Percentiles rank a stretch among this genome's conserved stretches.
These are phyloP conservation scores for Neosilurus hyrtlii DNA, from an alignment of 2,797 vertebrate species.

Conservation along the genomic window DNA sequence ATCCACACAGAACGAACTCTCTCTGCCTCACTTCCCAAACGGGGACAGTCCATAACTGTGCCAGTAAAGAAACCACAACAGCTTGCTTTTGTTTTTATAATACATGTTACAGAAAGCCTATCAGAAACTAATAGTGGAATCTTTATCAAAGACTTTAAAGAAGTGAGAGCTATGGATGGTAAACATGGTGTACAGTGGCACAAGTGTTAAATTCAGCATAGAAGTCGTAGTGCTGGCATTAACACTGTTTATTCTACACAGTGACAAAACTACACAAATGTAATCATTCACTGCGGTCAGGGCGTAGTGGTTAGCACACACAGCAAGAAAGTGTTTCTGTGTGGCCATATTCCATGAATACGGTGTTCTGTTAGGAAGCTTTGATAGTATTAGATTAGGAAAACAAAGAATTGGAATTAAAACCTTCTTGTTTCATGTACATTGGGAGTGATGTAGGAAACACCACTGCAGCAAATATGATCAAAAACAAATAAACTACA, in stretches of 20 bases:
- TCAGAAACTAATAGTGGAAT: not conserved
- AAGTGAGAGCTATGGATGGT: not conserved
- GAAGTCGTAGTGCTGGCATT: not conserved
- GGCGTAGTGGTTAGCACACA: too few species aligned
- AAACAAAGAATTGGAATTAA: not conserved
- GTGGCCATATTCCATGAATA: too few species aligned
- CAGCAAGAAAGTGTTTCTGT: too few species aligned
- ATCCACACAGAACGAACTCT: not conserved
- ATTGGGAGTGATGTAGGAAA: not conserved
- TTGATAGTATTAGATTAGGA: not conserved
- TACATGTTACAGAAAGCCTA: not conserved
- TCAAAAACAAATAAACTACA: not conserved
- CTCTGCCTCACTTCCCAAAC: not conserved
- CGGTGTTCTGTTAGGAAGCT: too few species aligned
- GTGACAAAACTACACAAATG: too few species aligned
- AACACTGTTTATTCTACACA: not conserved
- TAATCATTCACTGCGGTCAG: too few species aligned
- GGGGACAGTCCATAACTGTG: not conserved
- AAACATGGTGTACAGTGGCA: not conserved
- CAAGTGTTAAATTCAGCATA: not conserved
- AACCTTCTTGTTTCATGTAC: not conserved
- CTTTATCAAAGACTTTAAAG: not conserved
- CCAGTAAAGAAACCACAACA: not conserved
- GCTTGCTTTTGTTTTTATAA: not conserved
- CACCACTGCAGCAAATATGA: not conserved